phyloP scores from a whole-genome alignment of 2,888 invertebrate genomes.

The Nomada goodeniana region DNA sequence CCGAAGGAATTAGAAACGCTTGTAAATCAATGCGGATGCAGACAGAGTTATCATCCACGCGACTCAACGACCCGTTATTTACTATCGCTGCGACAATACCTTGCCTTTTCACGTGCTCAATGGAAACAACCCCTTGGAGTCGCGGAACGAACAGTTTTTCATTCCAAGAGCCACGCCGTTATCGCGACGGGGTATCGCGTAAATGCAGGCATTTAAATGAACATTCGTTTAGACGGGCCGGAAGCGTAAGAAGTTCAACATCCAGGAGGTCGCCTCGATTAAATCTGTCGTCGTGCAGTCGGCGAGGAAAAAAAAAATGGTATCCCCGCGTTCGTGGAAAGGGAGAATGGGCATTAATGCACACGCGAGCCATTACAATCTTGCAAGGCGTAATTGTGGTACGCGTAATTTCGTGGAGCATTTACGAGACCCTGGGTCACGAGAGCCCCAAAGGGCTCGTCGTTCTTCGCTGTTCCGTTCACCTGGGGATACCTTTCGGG shows the following conservation, averaged over 20 bases:
- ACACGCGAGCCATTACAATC: slow-evolving; percentile 71
- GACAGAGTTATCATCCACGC: background rate
- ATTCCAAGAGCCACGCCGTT: slow-evolving; percentile 1
- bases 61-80: background rate
- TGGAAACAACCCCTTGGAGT: background rate
- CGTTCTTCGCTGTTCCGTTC: slow-evolving; percentile 49
- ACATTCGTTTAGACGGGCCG: slow-evolving; percentile 19
- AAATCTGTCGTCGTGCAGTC: slow-evolving; percentile 15
- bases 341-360: slow-evolving; percentile 46
- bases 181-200: background rate
- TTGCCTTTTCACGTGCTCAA: background rate
- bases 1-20: too few species aligned
- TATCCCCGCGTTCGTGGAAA: slow-evolving; percentile 16
- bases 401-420: slow-evolving; percentile 69
- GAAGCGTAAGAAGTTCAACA: slow-evolving; percentile 41
- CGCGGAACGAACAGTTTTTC: background rate
- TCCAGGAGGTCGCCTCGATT: slow-evolving; percentile 32
- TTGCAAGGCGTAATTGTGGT: slow-evolving; percentile 73
- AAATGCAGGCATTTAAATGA: slow-evolving; percentile 43
- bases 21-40: too few species aligned
- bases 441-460: slow-evolving; percentile 62
- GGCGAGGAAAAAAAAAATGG: background rate
- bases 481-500: slow-evolving; percentile 57
- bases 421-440: slow-evolving; percentile 68
- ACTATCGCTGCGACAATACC: background rate